These are phyloP conservation scores for Acrossocheilus fasciatus DNA, from an alignment of 2,797 vertebrate species.

Conservation along the genomic window DNA sequence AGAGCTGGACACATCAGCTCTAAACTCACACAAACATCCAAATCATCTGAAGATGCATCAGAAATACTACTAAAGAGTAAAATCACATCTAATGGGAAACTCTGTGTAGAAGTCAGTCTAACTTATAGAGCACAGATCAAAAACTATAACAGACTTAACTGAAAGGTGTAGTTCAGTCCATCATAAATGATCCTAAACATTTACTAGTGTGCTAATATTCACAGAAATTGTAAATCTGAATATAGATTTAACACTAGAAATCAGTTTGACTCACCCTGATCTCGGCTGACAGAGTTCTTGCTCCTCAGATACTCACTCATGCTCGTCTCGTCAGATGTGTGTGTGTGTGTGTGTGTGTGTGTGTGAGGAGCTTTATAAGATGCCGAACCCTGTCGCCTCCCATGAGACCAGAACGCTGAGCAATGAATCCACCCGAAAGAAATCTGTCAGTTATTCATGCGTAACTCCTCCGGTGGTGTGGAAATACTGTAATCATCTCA, in stretches of 20 bases:
- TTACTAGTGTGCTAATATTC: not conserved
- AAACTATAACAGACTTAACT: not conserved
- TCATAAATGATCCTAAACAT: too few relatives aligned
- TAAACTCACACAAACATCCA: not conserved
- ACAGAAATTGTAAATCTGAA: not conserved
- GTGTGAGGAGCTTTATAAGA: not conserved
- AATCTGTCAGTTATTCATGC: not conserved
- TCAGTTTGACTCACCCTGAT: slow-evolving; percentile 7
- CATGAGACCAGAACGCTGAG: not conserved
- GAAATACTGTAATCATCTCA: not conserved
- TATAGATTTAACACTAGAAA: not conserved
- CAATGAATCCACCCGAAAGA: not conserved
- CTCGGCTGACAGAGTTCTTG: not conserved
- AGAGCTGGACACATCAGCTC: not conserved
- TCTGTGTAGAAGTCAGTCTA: not conserved
- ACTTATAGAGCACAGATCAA: not conserved
- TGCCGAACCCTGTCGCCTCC: not conserved
- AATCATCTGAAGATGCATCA: not conserved
- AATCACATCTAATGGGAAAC: not conserved
- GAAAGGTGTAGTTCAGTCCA: not conserved
- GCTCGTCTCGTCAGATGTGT: not conserved
- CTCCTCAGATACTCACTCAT: not conserved
- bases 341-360: not conserved
- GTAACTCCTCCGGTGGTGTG: not conserved
- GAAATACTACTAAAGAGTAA: not conserved